Conservation (phyloP, 1,140 invertebrate genomes). For the Dendroctonus valens region DNA sequence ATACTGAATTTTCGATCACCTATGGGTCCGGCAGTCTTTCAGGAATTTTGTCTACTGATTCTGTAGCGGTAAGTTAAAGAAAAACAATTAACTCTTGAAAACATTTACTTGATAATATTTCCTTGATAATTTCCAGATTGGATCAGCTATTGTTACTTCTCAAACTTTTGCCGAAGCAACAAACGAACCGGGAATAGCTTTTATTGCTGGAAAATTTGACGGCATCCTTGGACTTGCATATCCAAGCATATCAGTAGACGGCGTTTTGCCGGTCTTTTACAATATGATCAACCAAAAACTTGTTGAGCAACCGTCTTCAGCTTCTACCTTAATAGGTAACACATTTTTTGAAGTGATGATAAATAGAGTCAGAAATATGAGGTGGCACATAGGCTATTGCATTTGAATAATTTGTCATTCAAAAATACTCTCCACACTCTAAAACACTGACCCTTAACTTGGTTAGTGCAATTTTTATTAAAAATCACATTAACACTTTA, state of each 20-base stretch:
- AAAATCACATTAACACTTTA: too few relatives aligned
- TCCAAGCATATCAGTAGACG: conserved; percentile 84
- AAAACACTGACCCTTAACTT: too few relatives aligned
- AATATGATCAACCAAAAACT: conserved; percentile 87
- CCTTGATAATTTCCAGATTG: conserved; percentile 58
- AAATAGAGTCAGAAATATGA: too few relatives aligned
- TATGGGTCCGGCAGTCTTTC: conserved; percentile 96
- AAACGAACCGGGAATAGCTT: conserved; percentile 85
- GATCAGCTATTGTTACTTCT: conserved; percentile 62
- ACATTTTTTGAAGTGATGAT: too few relatives aligned
- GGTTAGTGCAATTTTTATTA: too few relatives aligned
- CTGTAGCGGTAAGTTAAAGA: conserved; percentile 65
- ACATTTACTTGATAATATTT: conserved; percentile 1
- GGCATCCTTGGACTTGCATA: conserved; percentile 95
- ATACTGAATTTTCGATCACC: conserved; percentile 86
- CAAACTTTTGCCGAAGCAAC: conserved; percentile 98
- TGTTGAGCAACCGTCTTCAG: conserved; percentile 84
- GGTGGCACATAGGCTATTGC: too few relatives aligned
- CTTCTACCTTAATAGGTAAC: conserved; percentile 75
- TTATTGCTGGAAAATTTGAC: conserved; percentile 95
- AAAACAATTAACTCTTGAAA: background rate
- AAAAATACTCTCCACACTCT: too few relatives aligned
- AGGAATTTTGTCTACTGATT: conserved; percentile 90
- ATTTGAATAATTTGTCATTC: too few relatives aligned
- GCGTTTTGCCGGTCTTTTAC: conserved; percentile 89